These are phyloP conservation scores for Mormyrops boulengeri DNA, from an alignment of 2,797 vertebrate genomes.

Conservation along the genomic window DNA sequence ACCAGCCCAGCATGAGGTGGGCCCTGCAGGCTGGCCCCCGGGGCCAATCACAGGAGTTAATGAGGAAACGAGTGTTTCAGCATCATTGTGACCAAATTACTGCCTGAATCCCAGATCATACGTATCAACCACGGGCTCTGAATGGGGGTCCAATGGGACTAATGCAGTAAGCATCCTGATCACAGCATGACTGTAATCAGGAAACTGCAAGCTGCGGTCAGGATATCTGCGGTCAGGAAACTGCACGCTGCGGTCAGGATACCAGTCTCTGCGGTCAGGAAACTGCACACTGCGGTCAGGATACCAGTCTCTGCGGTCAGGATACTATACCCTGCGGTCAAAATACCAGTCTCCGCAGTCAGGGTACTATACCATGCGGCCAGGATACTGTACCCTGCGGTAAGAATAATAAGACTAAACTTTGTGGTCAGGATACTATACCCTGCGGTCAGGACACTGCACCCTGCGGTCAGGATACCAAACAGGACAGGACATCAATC, in stretches of 20 bases:
- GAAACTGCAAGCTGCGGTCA: no score
- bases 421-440: background rate
- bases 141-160: no score
- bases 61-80: background rate
- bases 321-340: no score
- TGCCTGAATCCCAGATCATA: background rate
- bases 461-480: background rate
- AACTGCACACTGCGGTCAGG: background rate
- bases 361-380: background rate
- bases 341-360: no score
- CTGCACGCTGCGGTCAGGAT: no score
- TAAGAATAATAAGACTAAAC: no score
- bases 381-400: background rate
- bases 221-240: background rate
- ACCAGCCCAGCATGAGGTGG: background rate
- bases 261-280: background rate
- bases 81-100: background rate
- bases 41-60: no score
- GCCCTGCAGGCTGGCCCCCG: no score
- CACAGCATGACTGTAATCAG: background rate
- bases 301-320: no score
- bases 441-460: background rate
- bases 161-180: no score
- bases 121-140: no score
- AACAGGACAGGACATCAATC: no score